Evolutionary conservation across 2,797 vertebrate genomes (phyloP).

Genomic region (Otolemur crassicaudatus): DNA sequence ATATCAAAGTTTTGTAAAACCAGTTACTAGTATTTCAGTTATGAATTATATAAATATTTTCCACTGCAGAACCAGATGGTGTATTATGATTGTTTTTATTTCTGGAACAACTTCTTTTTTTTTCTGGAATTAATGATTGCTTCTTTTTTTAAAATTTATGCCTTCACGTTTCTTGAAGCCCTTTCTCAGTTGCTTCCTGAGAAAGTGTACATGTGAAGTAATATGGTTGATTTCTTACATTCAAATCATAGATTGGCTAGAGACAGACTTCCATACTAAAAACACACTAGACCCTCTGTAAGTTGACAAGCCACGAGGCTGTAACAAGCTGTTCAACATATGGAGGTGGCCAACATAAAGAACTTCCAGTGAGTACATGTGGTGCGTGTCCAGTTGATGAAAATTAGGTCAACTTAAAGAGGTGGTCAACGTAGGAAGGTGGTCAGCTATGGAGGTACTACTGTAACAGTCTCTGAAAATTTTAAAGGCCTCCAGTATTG

Average conservation of each 20-base stretch:
- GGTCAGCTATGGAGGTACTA: too few relatives aligned
- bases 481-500: not conserved
- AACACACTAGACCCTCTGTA: not conserved
- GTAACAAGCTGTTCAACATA: too few relatives aligned
- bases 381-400: too few relatives aligned
- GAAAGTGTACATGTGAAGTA: not conserved
- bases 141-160: not conserved
- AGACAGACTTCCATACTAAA: not conserved
- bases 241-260: not conserved
- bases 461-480: not conserved
- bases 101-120: not conserved
- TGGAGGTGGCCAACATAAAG: too few relatives aligned
- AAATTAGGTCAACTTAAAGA: too few relatives aligned
- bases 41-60: not conserved
- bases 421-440: too few relatives aligned
- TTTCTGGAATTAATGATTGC: not conserved
- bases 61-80: not conserved
- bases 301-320: too few relatives aligned
- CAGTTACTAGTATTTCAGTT: not conserved
- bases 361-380: too few relatives aligned
- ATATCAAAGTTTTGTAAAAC: not conserved
- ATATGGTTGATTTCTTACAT: not conserved
- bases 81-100: not conserved
- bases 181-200: not conserved
- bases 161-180: not conserved